Percentiles rank a stretch among this genome's conserved stretches.
phyloP scores from a whole-genome alignment of 2,113 vertebrate genomes.

The Spermophilus dauricus region DNA sequence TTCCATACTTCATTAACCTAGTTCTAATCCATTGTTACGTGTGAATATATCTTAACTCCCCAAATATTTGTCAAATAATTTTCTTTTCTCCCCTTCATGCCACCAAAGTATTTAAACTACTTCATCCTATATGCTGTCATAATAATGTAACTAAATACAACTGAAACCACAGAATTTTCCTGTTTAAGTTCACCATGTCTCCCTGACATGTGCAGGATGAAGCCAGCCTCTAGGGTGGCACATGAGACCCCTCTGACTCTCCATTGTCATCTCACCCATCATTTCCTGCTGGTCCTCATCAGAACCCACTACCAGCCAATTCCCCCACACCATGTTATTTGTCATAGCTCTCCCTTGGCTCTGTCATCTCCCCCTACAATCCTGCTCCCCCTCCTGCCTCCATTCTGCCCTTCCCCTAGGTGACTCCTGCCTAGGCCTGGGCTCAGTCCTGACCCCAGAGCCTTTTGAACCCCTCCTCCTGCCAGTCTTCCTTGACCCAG shows the following conservation, averaged over 20 bases:
- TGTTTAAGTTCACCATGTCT: background rate
- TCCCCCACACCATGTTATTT: background rate
- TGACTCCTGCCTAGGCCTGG: background rate
- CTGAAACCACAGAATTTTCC: background rate
- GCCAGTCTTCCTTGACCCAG: background rate
- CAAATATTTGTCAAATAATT: background rate
- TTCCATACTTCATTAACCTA: background rate
- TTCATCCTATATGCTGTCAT: background rate
- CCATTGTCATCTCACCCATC: background rate
- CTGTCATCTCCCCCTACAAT: background rate
- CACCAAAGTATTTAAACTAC: background rate
- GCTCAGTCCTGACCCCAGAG: background rate
- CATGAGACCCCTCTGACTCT: background rate
- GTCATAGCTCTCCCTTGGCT: background rate
- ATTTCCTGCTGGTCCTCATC: background rate
- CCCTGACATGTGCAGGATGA: background rate
- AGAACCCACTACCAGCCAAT: background rate
- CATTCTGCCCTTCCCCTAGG: background rate
- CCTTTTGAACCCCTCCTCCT: background rate
- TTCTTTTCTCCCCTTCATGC: background rate
- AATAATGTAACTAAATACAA: background rate
- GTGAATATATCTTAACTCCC: background rate
- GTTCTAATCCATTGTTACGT: background rate
- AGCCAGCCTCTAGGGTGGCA: background rate
- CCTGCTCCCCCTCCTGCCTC: background rate